Base-by-base conservation (phyloP, 2,888 invertebrate genomes). In the Atethmia centrago region DNA sequence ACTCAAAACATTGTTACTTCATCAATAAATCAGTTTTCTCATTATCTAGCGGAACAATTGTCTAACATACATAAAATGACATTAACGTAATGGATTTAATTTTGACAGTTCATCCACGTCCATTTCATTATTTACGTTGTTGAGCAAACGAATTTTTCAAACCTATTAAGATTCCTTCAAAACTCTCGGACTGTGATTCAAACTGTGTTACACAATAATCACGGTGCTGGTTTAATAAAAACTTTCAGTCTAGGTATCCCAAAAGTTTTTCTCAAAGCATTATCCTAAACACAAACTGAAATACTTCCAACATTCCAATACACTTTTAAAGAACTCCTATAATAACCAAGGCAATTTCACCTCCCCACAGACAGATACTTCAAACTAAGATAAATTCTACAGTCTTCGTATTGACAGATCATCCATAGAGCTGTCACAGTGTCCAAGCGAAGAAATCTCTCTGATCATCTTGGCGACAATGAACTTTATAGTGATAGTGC, bases 341-440 rank as follows among this genome's bases (percentile, higher is more conserved):
- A 80, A 74, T 77, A 82, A 69, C 77, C 65, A 51, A 81, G 79
- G 72, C 67, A 79, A 85, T 83, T 85, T 85, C 74, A 82, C 51
- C 77, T 82, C 77, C 16, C 67, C 68, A 31, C 79, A 70, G 79
- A 79, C 71, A 40, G 77, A 80, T 70, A 81, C 79, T 82, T 77
- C 70, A 84, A 82, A 84, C 85, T 76, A 80, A 84, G 85, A 88
- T 86, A 86, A 87, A 87, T 84, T 80, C 83, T 73, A 70, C 80
- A 72, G 84, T 79, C 88, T 87, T 84, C 85, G 84, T 86, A 89
- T 88, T 87, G 89, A 90, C 88, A 89, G 88, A 92, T 92, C 91
- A 92, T 92, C 90, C 89, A 93, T 93, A 91, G 91, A 92, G 88
- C 90, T 91, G 92, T 92, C 92, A 90, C 83, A 80, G 75, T 73